Conservation (phyloP, 2,113 vertebrate species). For the Leiothrix lutea region DNA sequence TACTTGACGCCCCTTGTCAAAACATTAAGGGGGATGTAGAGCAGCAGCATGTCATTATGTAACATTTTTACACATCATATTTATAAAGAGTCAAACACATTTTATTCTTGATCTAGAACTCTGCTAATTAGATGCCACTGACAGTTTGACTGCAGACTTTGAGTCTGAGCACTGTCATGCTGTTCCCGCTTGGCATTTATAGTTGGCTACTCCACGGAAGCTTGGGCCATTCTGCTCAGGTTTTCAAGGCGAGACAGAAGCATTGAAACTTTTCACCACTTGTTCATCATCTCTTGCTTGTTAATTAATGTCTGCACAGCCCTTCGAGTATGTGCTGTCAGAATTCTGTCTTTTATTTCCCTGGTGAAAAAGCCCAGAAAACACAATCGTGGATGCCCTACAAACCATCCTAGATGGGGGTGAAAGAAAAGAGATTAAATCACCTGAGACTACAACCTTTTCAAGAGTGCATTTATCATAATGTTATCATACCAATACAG, state of each 20-base stretch:
- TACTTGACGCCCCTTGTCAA: slow-evolving; percentile 59
- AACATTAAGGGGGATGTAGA: slow-evolving; percentile 55
- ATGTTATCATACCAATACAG: neutral
- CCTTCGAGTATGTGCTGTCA: slow-evolving; percentile 15
- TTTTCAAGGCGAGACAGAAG: slow-evolving; percentile 20
- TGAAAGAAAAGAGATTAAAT: neutral
- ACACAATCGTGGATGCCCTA: neutral
- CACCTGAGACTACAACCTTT: neutral
- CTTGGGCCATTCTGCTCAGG: slow-evolving; percentile 39
- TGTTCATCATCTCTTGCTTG: neutral
- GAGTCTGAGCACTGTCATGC: slow-evolving; percentile 36
- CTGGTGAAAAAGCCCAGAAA: neutral
- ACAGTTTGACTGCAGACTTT: slow-evolving; percentile 54
- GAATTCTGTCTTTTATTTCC: slow-evolving; percentile 8
- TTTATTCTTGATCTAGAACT: slow-evolving; percentile 60
- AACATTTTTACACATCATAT: slow-evolving; percentile 66
- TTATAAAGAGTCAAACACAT: slow-evolving; percentile 64
- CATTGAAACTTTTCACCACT: slow-evolving; percentile 38
- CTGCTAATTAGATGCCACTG: slow-evolving; percentile 49
- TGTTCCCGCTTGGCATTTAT: slow-evolving; percentile 43
- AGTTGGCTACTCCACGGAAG: slow-evolving; percentile 27
- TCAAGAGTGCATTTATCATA: neutral
- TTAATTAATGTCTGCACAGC: slow-evolving; percentile 48
- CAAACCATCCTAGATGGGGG: neutral
- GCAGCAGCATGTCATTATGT: slow-evolving; percentile 61